Conservation (phyloP, 2,113 vertebrate species). For the Oncorhynchus mykiss region DNA sequence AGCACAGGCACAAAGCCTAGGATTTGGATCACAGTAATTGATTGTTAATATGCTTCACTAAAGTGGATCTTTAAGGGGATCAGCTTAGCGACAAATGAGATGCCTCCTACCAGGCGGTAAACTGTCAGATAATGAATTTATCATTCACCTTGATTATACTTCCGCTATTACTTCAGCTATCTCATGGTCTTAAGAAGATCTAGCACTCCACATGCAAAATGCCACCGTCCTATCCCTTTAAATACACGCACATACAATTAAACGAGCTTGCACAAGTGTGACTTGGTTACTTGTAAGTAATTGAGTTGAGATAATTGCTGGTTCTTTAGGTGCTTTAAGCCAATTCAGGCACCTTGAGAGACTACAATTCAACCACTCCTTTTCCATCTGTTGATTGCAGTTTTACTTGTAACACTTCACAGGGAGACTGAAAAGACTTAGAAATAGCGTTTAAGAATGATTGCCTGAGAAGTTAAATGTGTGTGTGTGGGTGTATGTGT, state of each 20-base stretch:
- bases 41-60: conserved; percentile 2
- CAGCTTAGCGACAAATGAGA: conserved; percentile 15
- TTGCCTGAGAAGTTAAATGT: not conserved
- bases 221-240: not conserved
- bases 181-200: not conserved
- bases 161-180: not conserved
- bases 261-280: not conserved
- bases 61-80: conserved; percentile 18
- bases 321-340: not conserved
- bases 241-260: conserved; percentile 9
- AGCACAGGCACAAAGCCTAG: not conserved
- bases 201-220: not conserved
- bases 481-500: not conserved
- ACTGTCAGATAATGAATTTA: conserved; percentile 18
- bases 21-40: conserved; percentile 14
- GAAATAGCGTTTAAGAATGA: not conserved
- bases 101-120: not conserved
- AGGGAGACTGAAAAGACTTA: not conserved
- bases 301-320: not conserved
- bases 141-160: conserved; percentile 21
- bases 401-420: not conserved
- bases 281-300: not conserved
- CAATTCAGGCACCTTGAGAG: not conserved
- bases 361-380: not conserved
- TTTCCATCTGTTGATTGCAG: not conserved